A percentile compares a stretch with the other conserved stretches of the same genome.
These are phyloP conservation scores for Caenorhabditis doughertyi DNA, from an alignment of 2,888 invertebrate species.

Conservation along the genomic window DNA sequence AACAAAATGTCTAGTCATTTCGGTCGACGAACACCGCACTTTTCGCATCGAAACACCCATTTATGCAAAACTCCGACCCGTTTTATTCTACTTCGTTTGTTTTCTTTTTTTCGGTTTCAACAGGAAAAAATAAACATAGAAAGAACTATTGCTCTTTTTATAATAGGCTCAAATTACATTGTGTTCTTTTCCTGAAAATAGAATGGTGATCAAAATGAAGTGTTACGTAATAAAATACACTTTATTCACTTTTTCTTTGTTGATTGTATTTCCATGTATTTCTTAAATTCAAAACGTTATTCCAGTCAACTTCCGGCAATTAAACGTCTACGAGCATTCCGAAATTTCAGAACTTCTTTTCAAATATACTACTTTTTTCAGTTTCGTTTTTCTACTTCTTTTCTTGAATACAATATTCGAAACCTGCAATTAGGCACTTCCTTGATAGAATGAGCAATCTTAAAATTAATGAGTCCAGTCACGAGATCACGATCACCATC, in stretches of 20 bases:
- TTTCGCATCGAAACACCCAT: conserved; percentile 15
- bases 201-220: background rate
- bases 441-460: conserved; percentile 24
- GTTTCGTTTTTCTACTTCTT: background rate
- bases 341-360: background rate
- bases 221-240: background rate
- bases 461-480: conserved; percentile 49
- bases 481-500: conserved; percentile 28
- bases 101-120: background rate
- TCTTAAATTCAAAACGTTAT: background rate
- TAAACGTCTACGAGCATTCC: conserved; percentile 5
- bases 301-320: conserved; percentile 27
- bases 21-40: conserved; percentile 6
- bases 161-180: conserved; percentile 20
- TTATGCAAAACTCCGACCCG: background rate
- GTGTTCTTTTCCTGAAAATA: background rate
- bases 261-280: background rate
- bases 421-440: conserved; percentile 44
- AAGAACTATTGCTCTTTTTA: conserved; percentile 2
- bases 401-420: background rate
- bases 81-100: background rate
- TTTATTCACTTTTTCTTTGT: background rate
- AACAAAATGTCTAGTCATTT: background rate
- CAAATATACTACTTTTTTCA: background rate
- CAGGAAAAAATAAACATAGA: no score